phyloP scores from a whole-genome alignment of 2,888 invertebrate species.

The Venustoraphidia nigricollis region DNA sequence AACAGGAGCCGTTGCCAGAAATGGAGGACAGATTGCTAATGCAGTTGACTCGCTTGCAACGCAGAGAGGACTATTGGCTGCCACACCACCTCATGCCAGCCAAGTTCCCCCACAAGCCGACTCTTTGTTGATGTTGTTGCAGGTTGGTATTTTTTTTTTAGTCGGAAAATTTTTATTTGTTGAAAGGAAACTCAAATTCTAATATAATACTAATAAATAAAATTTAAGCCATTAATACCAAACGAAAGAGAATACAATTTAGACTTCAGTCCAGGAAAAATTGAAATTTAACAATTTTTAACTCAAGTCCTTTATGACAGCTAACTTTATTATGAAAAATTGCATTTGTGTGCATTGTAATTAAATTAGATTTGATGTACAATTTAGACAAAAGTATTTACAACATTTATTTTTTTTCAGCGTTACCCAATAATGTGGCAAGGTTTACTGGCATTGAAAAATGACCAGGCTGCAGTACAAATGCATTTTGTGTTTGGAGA shows the following conservation, averaged over 20 bases:
- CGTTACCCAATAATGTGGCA: constrained; percentile 97
- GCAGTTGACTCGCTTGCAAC: constrained; percentile 35
- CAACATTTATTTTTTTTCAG: constrained; percentile 30
- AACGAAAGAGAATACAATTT: too few species aligned
- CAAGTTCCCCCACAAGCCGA: constrained; percentile 74
- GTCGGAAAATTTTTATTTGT: too few species aligned
- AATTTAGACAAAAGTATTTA: background rate
- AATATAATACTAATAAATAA: too few species aligned
- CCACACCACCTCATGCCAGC: constrained; percentile 54
- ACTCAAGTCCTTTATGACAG: too few species aligned
- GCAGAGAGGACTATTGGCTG: constrained; percentile 34
- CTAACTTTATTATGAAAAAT: too few species aligned
- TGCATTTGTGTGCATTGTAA: too few species aligned
- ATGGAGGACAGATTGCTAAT: constrained; percentile 18
- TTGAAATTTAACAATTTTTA: too few species aligned
- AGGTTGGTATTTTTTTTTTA: constrained; percentile 30
- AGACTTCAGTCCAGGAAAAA: too few species aligned
- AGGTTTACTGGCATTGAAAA: constrained; percentile 85
- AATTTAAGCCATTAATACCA: too few species aligned
- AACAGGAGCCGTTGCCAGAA: constrained; percentile 26
- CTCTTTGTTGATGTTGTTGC: constrained; percentile 60
- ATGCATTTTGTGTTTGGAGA: constrained; percentile 98
- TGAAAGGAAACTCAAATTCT: too few species aligned
- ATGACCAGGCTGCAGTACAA: constrained; percentile 93
- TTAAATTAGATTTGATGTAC: too few species aligned